phyloP scores from a whole-genome alignment of 2,888 invertebrate species.

The Candidula unifasciata region DNA sequence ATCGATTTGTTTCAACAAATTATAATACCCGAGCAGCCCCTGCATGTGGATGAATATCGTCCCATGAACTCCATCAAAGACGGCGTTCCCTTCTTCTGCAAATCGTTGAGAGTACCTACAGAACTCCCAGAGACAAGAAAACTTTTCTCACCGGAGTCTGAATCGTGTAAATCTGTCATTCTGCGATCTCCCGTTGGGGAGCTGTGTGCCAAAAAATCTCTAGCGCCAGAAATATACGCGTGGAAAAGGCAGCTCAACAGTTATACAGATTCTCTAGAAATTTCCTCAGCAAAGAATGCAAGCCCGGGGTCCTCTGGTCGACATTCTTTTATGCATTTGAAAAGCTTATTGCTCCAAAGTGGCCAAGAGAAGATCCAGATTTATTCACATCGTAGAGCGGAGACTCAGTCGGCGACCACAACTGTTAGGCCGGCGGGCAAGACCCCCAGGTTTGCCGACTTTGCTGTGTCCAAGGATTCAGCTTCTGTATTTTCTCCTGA shows the following conservation, averaged over 20 bases:
- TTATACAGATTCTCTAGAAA: too few relatives aligned
- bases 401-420: neutral
- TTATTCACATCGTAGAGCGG: neutral
- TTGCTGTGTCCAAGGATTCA: neutral
- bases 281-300: neutral
- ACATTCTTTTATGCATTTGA: neutral
- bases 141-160: too few relatives aligned
- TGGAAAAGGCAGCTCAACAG: too few relatives aligned
- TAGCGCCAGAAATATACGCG: neutral
- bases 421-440: neutral
- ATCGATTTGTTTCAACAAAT: conserved; percentile 38
- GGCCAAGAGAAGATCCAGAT: neutral
- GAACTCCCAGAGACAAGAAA: neutral
- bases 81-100: neutral
- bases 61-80: neutral
- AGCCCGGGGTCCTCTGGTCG: neutral
- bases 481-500: neutral
- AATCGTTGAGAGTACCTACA: neutral
- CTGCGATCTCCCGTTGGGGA: neutral
- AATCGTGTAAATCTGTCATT: too few relatives aligned
- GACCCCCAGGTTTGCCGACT: too few relatives aligned
- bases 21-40: conserved; percentile 37
- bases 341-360: neutral
- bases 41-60: neutral
- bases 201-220: neutral